Evolutionary conservation across 1,140 invertebrate species (phyloP), one percentile per base, ranked within the genome.

Genomic region (Sycophila sp.): DNA sequence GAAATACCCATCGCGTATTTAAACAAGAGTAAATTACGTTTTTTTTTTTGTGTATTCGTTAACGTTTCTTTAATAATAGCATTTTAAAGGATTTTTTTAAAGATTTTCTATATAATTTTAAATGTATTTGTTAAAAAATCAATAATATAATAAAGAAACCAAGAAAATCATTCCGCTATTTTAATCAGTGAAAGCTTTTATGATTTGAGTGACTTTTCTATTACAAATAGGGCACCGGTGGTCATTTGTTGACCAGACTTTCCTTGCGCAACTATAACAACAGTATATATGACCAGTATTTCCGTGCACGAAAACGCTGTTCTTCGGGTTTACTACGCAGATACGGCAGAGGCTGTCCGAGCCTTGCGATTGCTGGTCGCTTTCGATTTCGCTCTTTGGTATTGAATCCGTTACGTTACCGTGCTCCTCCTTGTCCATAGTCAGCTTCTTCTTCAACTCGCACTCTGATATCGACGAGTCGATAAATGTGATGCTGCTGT

Each of bases 191-290:
- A 89, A 89, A 4, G 88, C 87, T 78, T 87, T 90, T 2, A 90
- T 75, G 4, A 92, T 89, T 75, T 91, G 90, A 40, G 86, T 89
- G 10, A 91, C 88, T 86, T 88, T 89, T 47, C 89, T 82, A 72
- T 91, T 90, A 76, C 91, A 92, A 47, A 91, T 85, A 2, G 91
- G 91, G 80, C 91, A 92, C 28, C 88, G 81, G 74, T 88, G 89
- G 1, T 40, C 51, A 53, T 87, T 87, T 15, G 83, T 88, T 32
- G 81, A 85, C 89, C 90, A 91, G 8, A 89, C 87, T 79, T 89
- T 88, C 34, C 89, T 82, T 0, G 90, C 89, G 76, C 91, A 92
- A 66, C 86, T 88, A 76, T 92, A 92, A 78, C 91, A 92, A 72
- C 90, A 91, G 76, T 89, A 91, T 34, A 90, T 88, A 73, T 92